Conservation (phyloP, 2,797 vertebrate species). For the Novumbra hubbsi region DNA sequence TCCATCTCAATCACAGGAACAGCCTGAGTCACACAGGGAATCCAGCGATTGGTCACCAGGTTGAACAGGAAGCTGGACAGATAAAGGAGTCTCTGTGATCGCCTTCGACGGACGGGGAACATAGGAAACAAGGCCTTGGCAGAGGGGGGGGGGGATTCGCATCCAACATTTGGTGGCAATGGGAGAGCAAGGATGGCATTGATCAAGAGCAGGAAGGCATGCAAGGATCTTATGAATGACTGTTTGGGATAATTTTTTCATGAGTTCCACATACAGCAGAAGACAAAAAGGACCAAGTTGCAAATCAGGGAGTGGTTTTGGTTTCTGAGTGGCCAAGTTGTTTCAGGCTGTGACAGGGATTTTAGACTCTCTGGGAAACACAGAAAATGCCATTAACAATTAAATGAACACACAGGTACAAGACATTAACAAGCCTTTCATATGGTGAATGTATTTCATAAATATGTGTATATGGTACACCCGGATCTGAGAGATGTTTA, state of each 20-base stretch:
- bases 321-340: too few relatives aligned
- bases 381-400: too few relatives aligned
- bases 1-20: constrained; percentile 12
- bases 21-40: constrained; percentile 1
- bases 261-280: neutral
- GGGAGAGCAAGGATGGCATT: neutral
- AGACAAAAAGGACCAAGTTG: neutral
- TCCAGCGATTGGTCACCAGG: neutral
- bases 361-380: too few relatives aligned
- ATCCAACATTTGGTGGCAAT: neutral
- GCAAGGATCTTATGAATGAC: neutral
- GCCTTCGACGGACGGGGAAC: neutral
- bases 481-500: too few relatives aligned
- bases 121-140: neutral
- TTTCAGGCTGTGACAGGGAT: too few relatives aligned
- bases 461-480: too few relatives aligned
- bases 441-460: too few relatives aligned
- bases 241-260: neutral
- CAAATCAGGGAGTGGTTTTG: neutral
- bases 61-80: constrained; percentile 18
- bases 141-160: neutral
- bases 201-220: neutral
- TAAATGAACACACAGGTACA: too few relatives aligned
- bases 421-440: neutral
- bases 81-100: constrained; percentile 4